Percentiles rank a stretch among this genome's conserved stretches.
Conservation (phyloP, 2,113 vertebrate species). For the Malurus alboscapulatus region DNA sequence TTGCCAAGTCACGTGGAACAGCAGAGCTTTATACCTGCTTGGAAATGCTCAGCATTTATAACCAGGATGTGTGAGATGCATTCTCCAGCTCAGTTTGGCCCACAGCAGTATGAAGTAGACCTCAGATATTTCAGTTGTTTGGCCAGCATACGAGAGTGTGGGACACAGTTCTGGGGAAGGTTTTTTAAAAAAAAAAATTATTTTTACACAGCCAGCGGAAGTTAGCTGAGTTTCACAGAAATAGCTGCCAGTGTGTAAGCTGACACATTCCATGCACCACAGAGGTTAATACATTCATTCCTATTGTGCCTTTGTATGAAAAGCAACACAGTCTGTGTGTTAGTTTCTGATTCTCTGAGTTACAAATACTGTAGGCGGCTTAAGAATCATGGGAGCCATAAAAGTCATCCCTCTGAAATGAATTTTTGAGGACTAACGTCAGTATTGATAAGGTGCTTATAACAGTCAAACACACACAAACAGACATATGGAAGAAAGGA, state of each 20-base stretch:
- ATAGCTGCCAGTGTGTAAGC: slow-evolving; percentile 61
- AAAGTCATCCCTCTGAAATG: slow-evolving; percentile 40
- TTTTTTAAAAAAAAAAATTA: background rate
- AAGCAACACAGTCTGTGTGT: slow-evolving; percentile 35
- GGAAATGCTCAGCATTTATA: background rate
- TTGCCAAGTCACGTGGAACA: background rate
- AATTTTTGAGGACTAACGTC: slow-evolving; percentile 15
- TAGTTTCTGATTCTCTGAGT: slow-evolving; percentile 58
- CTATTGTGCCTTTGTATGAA: slow-evolving; percentile 55
- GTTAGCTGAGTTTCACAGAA: slow-evolving; percentile 54
- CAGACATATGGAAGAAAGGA: background rate
- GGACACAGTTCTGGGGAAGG: slow-evolving; percentile 10
- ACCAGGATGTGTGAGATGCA: background rate
- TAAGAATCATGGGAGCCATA: slow-evolving; percentile 22
- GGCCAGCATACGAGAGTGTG: background rate
- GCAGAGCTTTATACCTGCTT: slow-evolving; percentile 36
- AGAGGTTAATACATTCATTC: slow-evolving; percentile 67
- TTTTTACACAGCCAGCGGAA: slow-evolving; percentile 42
- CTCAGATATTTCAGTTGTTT: slow-evolving; percentile 33
- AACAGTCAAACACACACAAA: background rate
- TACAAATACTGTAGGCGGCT: slow-evolving; percentile 39
- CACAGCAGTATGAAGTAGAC: background rate
- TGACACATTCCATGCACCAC: slow-evolving; percentile 58
- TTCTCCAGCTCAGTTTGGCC: background rate
- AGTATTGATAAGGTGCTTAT: slow-evolving; percentile 11